Conservation (phyloP, 1,140 invertebrate species). For the Lamellibrachia luymesi region DNA sequence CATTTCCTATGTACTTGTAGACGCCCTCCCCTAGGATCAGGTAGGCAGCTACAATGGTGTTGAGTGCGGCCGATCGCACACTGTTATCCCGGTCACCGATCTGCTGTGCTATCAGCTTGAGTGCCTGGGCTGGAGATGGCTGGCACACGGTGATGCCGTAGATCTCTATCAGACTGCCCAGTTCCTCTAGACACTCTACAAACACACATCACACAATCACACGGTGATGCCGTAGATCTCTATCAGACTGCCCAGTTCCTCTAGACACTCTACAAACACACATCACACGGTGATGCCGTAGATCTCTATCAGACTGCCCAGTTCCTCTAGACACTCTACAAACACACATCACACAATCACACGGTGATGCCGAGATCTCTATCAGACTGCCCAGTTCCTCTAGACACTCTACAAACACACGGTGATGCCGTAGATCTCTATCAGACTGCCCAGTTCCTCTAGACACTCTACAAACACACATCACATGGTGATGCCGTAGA, state of each 20-base stretch:
- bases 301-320: constrained; percentile 81
- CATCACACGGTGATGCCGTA: constrained; percentile 81
- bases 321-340: constrained; percentile 87
- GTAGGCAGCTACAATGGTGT: constrained; percentile 88
- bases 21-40: constrained; percentile 86
- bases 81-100: constrained; percentile 94
- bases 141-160: constrained; percentile 84
- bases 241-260: constrained; percentile 84
- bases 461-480: constrained; percentile 73
- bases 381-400: no score
- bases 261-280: constrained; percentile 76
- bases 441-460: constrained; percentile 82
- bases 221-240: constrained; percentile 82
- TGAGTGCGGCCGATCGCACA: constrained; percentile 93
- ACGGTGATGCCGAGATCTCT: neutral
- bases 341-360: constrained; percentile 26
- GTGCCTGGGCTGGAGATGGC: constrained; percentile 71
- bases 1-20: constrained; percentile 87
- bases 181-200: constrained; percentile 87
- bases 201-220: constrained; percentile 28
- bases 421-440: constrained; percentile 79
- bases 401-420: constrained; percentile 63
- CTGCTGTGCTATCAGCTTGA: constrained; percentile 90
- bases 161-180: constrained; percentile 81
- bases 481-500: neutral